Percentiles rank a stretch among this genome's conserved stretches.
Conservation (phyloP, 2,113 vertebrate genomes). For the Stegastes partitus region DNA sequence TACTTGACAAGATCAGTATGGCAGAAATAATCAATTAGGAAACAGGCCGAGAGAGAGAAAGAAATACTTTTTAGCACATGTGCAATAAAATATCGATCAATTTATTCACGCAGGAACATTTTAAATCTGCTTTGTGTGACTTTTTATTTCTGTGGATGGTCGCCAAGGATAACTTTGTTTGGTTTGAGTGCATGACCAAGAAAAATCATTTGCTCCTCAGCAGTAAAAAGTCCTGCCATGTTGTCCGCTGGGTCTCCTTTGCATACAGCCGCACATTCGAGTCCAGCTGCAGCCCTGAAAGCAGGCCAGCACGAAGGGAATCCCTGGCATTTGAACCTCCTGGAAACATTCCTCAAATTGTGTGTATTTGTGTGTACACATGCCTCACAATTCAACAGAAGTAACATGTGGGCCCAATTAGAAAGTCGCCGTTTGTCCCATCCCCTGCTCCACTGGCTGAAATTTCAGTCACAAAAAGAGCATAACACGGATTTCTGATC, state of each 20-base stretch:
- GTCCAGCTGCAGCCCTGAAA: conserved; percentile 74
- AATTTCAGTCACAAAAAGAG: conserved; percentile 54
- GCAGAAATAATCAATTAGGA: conserved; percentile 9
- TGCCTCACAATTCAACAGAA: conserved; percentile 46
- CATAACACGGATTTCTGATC: conserved; percentile 39
- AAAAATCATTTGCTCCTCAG: conserved; percentile 39
- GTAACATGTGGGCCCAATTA: conserved; percentile 70
- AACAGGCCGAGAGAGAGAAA: not conserved
- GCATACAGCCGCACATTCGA: conserved; percentile 41
- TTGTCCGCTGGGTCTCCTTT: conserved; percentile 47
- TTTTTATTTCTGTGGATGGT: conserved; percentile 12
- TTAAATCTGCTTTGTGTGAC: conserved; percentile 5
- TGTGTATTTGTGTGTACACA: conserved; percentile 59
- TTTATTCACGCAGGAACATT: not conserved
- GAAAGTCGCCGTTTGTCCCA: conserved; percentile 55
- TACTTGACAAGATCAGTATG: conserved; percentile 25
- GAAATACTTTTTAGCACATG: not conserved
- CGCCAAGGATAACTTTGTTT: conserved; percentile 8
- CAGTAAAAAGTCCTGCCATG: conserved; percentile 42
- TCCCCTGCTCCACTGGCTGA: conserved; percentile 42
- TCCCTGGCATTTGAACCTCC: conserved; percentile 73
- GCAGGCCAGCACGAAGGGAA: conserved; percentile 71
- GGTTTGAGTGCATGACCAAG: conserved; percentile 31
- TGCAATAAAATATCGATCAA: not conserved
- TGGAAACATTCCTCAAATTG: conserved; percentile 70